Evolutionary conservation across 2,113 vertebrate genomes (phyloP).

Genomic region (Calcarius ornatus): DNA sequence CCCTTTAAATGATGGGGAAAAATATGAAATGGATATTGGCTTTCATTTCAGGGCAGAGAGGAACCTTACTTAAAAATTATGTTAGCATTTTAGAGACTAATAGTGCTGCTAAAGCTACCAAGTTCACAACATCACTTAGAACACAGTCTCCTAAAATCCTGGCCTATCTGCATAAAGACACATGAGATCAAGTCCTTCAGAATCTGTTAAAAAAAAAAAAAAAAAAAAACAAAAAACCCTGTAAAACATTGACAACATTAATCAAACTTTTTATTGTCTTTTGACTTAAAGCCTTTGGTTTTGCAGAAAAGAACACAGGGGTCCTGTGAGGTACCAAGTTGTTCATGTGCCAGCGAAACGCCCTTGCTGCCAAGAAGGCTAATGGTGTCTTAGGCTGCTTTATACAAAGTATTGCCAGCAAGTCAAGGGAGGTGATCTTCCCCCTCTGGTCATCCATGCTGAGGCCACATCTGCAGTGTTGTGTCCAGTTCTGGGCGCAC

Average conservation of each 20-base stretch:
- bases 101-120: accelerated
- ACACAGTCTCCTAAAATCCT: background rate
- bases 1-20: background rate
- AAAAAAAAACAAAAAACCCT: background rate
- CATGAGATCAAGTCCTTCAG: background rate
- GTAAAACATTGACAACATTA: background rate
- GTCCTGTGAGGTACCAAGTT: background rate
- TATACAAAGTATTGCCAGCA: background rate
- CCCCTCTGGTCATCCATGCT: background rate
- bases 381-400: background rate
- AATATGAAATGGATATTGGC: background rate
- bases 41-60: background rate
- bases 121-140: background rate
- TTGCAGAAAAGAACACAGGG: background rate
- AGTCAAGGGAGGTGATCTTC: background rate
- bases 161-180: background rate
- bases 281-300: background rate
- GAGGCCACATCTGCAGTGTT: background rate
- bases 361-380: background rate
- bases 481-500: background rate
- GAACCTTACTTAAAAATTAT: background rate
- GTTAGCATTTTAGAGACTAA: background rate
- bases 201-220: background rate
- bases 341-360: background rate
- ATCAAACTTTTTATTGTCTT: background rate